A percentile compares a stretch with the other conserved stretches of the same genome.
These are phyloP conservation scores for Spilosoma lubricipeda DNA, from an alignment of 2,888 invertebrate genomes.

Conservation along the genomic window DNA sequence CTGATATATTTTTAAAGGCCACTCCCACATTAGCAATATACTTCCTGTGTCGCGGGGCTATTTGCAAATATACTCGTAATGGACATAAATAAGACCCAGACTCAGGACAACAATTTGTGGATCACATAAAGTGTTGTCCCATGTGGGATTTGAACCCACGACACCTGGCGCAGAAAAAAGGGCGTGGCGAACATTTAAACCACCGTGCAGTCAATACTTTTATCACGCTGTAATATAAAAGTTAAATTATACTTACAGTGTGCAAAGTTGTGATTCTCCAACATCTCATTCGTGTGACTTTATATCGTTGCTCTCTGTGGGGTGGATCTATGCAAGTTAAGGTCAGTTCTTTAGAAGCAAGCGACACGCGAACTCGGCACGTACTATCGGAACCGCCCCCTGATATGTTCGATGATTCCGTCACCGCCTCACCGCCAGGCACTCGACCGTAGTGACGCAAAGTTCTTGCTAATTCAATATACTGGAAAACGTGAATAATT, in stretches of 20 bases:
- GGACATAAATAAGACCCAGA: no score
- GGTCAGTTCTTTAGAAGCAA: conserved; percentile 95
- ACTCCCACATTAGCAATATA: no score
- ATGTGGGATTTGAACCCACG: no score
- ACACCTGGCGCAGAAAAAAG: no score
- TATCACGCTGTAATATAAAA: background rate
- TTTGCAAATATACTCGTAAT: no score
- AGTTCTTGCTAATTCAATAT: conserved; percentile 93
- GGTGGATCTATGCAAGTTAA: conserved; percentile 88
- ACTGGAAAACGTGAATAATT: conserved; percentile 84
- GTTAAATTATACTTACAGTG: conserved; percentile 83
- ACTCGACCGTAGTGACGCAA: conserved; percentile 96
- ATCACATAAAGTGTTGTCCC: no score
- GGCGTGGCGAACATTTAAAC: no score
- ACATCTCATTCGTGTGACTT: conserved; percentile 98
- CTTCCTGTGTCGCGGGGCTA: no score
- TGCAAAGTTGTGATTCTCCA: conserved; percentile 97
- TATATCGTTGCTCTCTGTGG: conserved; percentile 94
- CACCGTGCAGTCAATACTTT: background rate
- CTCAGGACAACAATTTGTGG: no score
- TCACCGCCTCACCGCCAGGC: conserved; percentile 79
- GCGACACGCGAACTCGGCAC: conserved; percentile 88
- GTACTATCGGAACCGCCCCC: conserved; percentile 54
- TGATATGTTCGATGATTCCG: conserved; percentile 66
- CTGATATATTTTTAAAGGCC: no score